Evolutionary conservation across 2,888 invertebrate genomes (phyloP).

Genomic region (Megalurothrips usitatus): DNA sequence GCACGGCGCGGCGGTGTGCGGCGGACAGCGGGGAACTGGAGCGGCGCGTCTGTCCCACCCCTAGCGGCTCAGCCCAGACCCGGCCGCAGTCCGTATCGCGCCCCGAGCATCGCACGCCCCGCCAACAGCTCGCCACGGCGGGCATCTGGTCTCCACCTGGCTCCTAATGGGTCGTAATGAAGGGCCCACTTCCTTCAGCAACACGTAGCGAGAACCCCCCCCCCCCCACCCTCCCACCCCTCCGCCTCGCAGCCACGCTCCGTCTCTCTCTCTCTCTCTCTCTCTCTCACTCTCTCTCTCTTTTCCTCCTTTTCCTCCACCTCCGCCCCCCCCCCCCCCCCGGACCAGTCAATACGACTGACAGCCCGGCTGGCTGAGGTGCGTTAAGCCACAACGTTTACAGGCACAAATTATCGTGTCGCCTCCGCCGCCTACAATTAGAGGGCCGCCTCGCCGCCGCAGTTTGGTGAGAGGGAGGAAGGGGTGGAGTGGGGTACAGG

Average conservation of each 20-base stretch:
- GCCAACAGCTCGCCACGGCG: neutral
- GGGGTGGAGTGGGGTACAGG: neutral
- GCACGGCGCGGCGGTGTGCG: too few relatives aligned
- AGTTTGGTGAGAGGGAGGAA: neutral
- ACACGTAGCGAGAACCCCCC: neutral
- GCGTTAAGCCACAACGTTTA: neutral
- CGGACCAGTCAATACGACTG: neutral
- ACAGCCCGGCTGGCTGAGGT: neutral
- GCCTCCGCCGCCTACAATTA: neutral
- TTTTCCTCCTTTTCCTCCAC: too few relatives aligned
- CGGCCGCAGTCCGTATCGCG: neutral
- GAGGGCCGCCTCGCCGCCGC: neutral
- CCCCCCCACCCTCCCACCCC: neutral
- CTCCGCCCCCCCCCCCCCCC: neutral
- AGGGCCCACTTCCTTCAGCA: neutral
- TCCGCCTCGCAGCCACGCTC: neutral
- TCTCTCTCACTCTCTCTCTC: neutral
- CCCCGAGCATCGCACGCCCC: neutral
- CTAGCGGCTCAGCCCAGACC: too few relatives aligned
- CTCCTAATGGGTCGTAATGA: slow-evolving; percentile 20
- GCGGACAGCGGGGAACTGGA: neutral
- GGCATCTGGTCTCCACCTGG: slow-evolving; percentile 5
- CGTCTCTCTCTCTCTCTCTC: neutral
- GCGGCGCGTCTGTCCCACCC: neutral
- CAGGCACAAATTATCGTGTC: neutral